These are phyloP conservation scores for Clarias laeviceps DNA, from an alignment of 2,797 vertebrate genomes.

Conservation along the genomic window DNA sequence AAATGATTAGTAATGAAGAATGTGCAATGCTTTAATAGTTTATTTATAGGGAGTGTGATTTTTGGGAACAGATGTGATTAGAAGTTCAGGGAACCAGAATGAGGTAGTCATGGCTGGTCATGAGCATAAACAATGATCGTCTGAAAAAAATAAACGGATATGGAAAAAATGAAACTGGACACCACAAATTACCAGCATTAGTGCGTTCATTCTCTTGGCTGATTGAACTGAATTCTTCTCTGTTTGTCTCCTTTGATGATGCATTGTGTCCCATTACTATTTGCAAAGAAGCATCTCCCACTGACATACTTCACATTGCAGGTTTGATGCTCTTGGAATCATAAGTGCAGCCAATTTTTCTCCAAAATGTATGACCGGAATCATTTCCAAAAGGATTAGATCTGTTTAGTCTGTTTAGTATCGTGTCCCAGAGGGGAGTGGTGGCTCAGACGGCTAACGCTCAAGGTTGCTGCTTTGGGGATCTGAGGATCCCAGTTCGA, in stretches of 20 bases:
- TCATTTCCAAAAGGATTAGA: no score
- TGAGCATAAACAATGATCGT: not conserved
- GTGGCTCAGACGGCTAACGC: no score
- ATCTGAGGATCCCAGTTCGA: no score
- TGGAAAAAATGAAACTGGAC: not conserved
- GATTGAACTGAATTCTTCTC: not conserved
- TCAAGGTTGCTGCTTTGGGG: no score
- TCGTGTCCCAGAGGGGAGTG: no score
- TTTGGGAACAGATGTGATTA: not conserved
- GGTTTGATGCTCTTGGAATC: not conserved
- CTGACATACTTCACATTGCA: not conserved
- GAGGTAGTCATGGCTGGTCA: not conserved
- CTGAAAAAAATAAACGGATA: not conserved
- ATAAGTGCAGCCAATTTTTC: not conserved
- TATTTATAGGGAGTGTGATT: not conserved
- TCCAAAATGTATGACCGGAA: no score
- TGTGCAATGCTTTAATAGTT: not conserved
- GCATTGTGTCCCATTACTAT: not conserved
- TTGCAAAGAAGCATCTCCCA: not conserved
- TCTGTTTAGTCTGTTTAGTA: no score
- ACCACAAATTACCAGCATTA: not conserved
- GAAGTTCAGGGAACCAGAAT: not conserved
- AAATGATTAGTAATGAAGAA: not conserved
- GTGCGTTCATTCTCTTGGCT: not conserved
- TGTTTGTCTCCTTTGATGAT: not conserved